These are phyloP conservation scores for Platyrinchus mystaceus DNA, from an alignment of 2,797 vertebrate species.

Conservation along the genomic window DNA sequence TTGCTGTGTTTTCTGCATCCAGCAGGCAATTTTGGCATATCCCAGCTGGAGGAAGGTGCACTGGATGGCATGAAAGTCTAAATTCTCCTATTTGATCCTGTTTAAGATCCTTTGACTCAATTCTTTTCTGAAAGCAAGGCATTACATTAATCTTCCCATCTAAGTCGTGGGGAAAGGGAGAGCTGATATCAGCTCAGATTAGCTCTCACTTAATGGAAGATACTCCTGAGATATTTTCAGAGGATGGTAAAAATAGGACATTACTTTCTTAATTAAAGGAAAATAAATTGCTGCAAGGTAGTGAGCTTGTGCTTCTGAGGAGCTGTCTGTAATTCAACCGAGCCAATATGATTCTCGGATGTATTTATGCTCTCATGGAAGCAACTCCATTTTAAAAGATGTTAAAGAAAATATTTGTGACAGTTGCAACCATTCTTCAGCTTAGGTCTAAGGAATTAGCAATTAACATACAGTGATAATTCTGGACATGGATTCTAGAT, in stretches of 20 bases:
- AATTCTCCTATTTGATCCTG: background rate
- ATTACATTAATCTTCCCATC: background rate
- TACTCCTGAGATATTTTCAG: background rate
- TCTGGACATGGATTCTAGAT: background rate
- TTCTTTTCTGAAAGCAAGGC: background rate
- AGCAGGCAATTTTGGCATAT: background rate
- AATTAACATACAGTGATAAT: background rate
- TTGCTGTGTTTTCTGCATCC: background rate
- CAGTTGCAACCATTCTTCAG: background rate
- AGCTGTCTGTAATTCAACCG: background rate
- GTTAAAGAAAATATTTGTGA: background rate
- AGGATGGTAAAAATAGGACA: background rate
- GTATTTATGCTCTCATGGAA: background rate
- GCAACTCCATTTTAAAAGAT: background rate
- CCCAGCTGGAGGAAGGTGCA: background rate
- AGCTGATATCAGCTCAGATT: background rate
- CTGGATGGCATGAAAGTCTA: background rate
- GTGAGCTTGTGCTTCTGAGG: background rate
- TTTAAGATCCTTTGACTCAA: background rate
- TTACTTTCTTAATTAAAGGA: background rate
- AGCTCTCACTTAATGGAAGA: background rate
- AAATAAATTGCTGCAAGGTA: background rate
- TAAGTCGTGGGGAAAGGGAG: background rate
- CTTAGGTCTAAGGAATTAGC: background rate
- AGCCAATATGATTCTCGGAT: background rate